A percentile compares a stretch with the other conserved stretches of the same genome.
phyloP scores from a whole-genome alignment of 1,140 invertebrate genomes.

The Drosophila pseudoobscura region DNA sequence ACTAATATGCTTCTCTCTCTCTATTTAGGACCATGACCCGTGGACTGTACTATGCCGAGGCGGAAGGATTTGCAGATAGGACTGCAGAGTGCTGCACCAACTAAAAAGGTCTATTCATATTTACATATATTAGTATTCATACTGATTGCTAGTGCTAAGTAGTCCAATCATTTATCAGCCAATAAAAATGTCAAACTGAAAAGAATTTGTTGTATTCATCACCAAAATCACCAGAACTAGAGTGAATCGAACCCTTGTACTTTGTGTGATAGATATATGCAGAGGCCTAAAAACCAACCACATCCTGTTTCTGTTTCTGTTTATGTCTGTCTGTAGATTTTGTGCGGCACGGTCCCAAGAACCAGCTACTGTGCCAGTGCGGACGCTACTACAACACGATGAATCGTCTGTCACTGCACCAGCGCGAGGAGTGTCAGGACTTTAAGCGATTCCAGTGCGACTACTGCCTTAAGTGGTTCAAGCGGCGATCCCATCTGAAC shows the following conservation, averaged over 20 bases:
- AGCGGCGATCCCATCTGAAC: constrained; percentile 67
- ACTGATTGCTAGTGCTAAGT: constrained; percentile 27
- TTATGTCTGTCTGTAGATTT: constrained; percentile 36
- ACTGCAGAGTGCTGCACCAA: background rate
- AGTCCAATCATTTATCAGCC: constrained; percentile 45
- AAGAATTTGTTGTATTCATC: constrained; percentile 59
- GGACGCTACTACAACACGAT: constrained; percentile 68
- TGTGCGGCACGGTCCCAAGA: constrained; percentile 56
- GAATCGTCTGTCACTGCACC: constrained; percentile 60
- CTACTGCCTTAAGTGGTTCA: constrained; percentile 70
- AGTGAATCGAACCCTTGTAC: constrained; percentile 13
- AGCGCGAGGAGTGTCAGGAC: constrained; percentile 72
- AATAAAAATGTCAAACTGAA: constrained; percentile 56
- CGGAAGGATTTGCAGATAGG: background rate
- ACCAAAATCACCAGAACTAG: constrained; percentile 21
- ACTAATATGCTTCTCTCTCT: constrained; percentile 55
- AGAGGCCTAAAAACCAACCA: constrained; percentile 34
- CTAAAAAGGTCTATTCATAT: constrained; percentile 38
- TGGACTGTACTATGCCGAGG: background rate
- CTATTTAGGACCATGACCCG: constrained; percentile 28
- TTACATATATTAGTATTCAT: constrained; percentile 27
- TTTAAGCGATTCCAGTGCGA: constrained; percentile 72
- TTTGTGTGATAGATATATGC: constrained; percentile 26
- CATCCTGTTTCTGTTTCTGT: constrained; percentile 39
- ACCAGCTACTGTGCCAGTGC: constrained; percentile 68